Evolutionary conservation across 1,140 invertebrate genomes (phyloP), one percentile per base, ranked within the genome.

Genomic region (Phocides pigmalion): DNA sequence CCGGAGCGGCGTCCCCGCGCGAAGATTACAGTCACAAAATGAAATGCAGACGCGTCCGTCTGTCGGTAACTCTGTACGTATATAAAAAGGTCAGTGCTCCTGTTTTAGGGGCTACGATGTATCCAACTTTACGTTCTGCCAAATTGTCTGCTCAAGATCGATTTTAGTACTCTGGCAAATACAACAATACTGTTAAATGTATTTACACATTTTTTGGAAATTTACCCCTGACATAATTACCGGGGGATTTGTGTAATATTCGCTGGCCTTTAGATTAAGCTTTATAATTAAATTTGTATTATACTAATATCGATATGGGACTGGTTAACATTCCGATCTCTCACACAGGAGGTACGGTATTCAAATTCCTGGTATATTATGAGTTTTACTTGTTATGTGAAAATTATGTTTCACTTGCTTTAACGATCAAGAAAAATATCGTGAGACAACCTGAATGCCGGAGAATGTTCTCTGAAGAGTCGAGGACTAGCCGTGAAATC

Each of bases 61-160:
- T 85, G 81, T 89, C 79, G 68, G 77, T n/a, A n/a, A n/a, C n/a
- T n/a, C n/a, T n/a, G n/a, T 81, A 76, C 71, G 72, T 74, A 78
- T 76, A 82, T 87, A 82, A 87, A 86, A 67, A 82, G 87, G 82
- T 90, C 85, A 83, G 44, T 82, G 85, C 68, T 77, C 84, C 75
- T 69, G 64, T 59, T 66, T 66, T 51, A 58, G 62, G 62, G 44
- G 44, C 56, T 54, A 61, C 39, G 41, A 41, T 50, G 56, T 64
- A 25, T 15, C 17, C 51, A 41, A 41, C 17, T 9, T 15, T 1
- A 17, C 20, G 20, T 12, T 25, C 51, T 15, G 37, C 35, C 51
- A 39, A 41, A 54, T 19, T 20, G n/a, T 17, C 41, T 44, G 15
- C 4, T 17, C 19, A 9, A 4, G 19, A 46, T 46, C 42, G 42